These are phyloP conservation scores for Myotis daubentonii DNA, from an alignment of 2,797 vertebrate genomes.

Conservation along the genomic window DNA sequence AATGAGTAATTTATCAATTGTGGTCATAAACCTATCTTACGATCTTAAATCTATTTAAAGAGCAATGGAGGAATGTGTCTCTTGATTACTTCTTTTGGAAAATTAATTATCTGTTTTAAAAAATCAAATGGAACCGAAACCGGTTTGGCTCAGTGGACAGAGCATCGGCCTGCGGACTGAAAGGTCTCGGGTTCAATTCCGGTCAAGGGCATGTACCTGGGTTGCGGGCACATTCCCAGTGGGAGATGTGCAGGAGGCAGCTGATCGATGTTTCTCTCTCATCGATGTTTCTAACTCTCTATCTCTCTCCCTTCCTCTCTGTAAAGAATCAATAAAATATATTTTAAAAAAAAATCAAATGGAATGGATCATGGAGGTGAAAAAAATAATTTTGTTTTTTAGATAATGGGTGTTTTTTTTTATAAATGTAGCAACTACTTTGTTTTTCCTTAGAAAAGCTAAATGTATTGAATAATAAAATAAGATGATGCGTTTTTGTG, in stretches of 20 bases:
- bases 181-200: no score
- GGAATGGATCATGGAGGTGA: not conserved
- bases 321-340: no score
- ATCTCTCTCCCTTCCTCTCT: no score
- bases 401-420: not conserved
- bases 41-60: conserved; percentile 33
- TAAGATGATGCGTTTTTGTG: not conserved
- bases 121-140: not conserved
- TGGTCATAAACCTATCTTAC: conserved; percentile 18
- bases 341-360: not conserved
- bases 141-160: no score
- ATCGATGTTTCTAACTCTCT: no score
- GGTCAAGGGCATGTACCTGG: no score
- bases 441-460: conserved; percentile 42
- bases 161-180: no score
- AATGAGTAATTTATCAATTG: not conserved
- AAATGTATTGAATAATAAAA: conserved; percentile 19
- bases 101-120: not conserved
- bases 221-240: no score
- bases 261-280: no score
- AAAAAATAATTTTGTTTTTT: conserved; percentile 23
- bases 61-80: not conserved
- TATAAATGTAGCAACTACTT: not conserved
- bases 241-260: no score
- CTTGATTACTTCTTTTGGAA: conserved; percentile 34